Evolutionary conservation across 2,113 vertebrate species (phyloP).

Genomic region (Thalassoma bifasciatum): DNA sequence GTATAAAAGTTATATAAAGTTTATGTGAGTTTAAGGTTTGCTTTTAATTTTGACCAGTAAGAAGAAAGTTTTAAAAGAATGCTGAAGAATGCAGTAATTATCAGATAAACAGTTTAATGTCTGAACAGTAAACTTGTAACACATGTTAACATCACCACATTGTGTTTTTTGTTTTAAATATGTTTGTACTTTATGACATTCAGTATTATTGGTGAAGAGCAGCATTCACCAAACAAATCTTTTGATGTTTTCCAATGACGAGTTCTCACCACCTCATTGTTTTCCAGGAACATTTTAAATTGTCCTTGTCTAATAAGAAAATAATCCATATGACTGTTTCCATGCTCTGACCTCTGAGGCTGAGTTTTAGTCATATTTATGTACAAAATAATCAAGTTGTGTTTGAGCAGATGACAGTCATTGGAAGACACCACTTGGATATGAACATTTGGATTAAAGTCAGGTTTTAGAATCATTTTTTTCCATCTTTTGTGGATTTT

Average conservation of each 20-base stretch:
- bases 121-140: not conserved
- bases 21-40: not conserved
- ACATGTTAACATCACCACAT: not conserved
- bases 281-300: not conserved
- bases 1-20: not conserved
- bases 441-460: not conserved
- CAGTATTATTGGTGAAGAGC: not conserved
- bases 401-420: not conserved
- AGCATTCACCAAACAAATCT: not conserved
- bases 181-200: not conserved
- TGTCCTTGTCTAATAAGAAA: not conserved
- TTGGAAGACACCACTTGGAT: conserved; percentile 2
- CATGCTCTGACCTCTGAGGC: not conserved
- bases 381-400: not conserved
- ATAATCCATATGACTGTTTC: not conserved
- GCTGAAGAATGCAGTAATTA: not conserved
- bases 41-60: not conserved
- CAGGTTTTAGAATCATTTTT: not conserved
- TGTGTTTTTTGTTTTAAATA: not conserved
- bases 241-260: not conserved
- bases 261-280: not conserved
- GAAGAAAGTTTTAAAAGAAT: not conserved
- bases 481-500: not conserved
- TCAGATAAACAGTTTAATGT: not conserved
- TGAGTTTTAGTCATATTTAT: not conserved